Evolutionary conservation across 2,888 invertebrate genomes (phyloP), one percentile per base, ranked within the genome.

Genomic region (Rhimphoctona megacephalus): DNA sequence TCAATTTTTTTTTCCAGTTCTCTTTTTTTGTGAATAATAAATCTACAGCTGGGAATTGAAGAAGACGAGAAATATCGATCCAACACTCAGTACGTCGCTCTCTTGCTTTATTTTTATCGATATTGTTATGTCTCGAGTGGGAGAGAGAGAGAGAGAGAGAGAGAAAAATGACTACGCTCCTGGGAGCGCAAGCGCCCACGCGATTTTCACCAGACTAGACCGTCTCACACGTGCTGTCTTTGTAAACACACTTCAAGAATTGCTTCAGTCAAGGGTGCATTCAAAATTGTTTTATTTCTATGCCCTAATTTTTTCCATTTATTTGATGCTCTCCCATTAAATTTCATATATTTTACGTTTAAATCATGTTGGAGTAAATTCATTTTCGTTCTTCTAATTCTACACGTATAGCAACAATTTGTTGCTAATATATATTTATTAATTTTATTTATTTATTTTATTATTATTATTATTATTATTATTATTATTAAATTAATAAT

Each of bases 11-110:
- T 76, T 76, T 43, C 43, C 43, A 9, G 2, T 36, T 73, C 14
- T 17, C 25, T 39, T 74, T 11, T 22, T 39, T 36, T 36, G 43
- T 33, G 7, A 57, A 4, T 25, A 3, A 25, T n/a, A 25, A 43
- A 61, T 61, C 43, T 25, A 14, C 43, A 46, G 61, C 43, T 30
- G 4, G 54, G 11, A 22, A 61, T 25, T 61, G 46, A 36, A 25
- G 30, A 61, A 17, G 25, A 11, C 17, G n/a, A 61, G 46, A 61
- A 76, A 33, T n/a, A 66, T 66, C 46, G 8, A 49, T 25, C 77
- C 30, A 66, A 30, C 64, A 66, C 30, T 64, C 64, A 64, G 77
- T 77, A 81, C 81, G 81, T 49, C 81, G 72, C 49, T 52, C 36
- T 66, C 49, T 72, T 19, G 17, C 39, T 74, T 67, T 78, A 36